A percentile compares a stretch with the other conserved stretches of the same genome.
phyloP scores from a whole-genome alignment of 1,140 invertebrate genomes.

The Anthonomus grandis region DNA sequence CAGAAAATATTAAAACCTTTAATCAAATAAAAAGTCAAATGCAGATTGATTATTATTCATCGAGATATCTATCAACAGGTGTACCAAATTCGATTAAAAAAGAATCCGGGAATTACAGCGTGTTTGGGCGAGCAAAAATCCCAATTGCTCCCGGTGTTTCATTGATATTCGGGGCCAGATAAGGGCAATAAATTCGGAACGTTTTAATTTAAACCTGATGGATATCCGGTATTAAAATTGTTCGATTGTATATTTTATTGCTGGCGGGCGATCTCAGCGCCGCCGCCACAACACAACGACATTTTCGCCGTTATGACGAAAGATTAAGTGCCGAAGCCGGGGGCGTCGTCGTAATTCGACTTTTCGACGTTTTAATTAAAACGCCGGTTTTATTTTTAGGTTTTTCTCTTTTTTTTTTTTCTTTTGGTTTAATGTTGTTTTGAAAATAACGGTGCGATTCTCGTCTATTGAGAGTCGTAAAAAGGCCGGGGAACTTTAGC shows the following conservation, averaged over 20 bases:
- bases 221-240: conserved; percentile 29
- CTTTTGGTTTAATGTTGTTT: too few species aligned
- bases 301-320: conserved; percentile 12
- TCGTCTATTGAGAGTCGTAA: too few species aligned
- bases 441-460: too few species aligned
- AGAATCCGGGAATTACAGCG: conserved; percentile 11
- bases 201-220: conserved; percentile 31
- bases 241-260: conserved; percentile 30
- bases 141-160: conserved; percentile 20
- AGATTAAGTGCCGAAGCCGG: conserved; percentile 10
- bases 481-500: too few species aligned
- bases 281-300: too few species aligned
- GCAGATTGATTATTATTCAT: too few species aligned
- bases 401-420: not conserved
- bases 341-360: conserved; percentile 7
- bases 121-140: conserved; percentile 7
- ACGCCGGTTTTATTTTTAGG: not conserved
- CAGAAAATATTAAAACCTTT: too few species aligned
- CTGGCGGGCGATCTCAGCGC: conserved; percentile 1
- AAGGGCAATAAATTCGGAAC: conserved; percentile 25
- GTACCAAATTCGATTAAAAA: conserved; percentile 11
- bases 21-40: too few species aligned
- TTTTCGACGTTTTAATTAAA: not conserved
- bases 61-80: too few species aligned
- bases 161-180: conserved; percentile 30